Conservation (phyloP, 1,140 invertebrate genomes). For the Scaptomyza hsui region DNA sequence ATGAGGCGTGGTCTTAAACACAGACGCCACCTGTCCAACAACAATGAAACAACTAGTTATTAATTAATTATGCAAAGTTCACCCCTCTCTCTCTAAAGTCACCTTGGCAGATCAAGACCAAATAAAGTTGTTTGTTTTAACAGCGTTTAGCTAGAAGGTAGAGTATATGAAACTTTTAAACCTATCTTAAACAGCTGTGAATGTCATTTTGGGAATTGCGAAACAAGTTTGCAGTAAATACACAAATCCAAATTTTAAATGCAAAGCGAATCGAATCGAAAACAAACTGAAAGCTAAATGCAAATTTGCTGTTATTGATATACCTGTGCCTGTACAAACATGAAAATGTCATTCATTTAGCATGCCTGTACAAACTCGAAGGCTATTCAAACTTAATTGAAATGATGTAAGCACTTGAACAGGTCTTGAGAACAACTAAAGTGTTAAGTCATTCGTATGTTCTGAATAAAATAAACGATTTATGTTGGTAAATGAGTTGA, state of each 20-base stretch:
- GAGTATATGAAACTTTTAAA: conserved; percentile 5
- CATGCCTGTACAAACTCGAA: conserved; percentile 23
- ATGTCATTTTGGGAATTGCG: conserved; percentile 40
- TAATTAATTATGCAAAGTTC: conserved; percentile 53
- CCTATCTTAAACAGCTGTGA: conserved; percentile 12
- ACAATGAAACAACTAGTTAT: conserved; percentile 45
- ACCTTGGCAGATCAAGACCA: conserved; percentile 32
- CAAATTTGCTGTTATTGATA: conserved; percentile 38
- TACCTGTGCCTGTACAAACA: conserved; percentile 6
- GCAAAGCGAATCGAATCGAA: conserved; percentile 22
- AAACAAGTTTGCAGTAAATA: conserved; percentile 48
- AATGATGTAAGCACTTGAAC: conserved; percentile 37
- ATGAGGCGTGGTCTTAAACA: conserved; percentile 21
- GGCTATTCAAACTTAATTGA: conserved; percentile 26
- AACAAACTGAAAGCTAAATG: conserved; percentile 28
- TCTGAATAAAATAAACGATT: no score
- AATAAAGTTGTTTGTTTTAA: conserved; percentile 46
- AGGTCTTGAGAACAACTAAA: conserved; percentile 2
- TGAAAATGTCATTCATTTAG: conserved; percentile 39
- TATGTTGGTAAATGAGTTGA: not conserved
- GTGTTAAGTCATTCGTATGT: no score
- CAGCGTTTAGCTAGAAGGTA: conserved; percentile 14
- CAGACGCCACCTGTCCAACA: conserved; percentile 42
- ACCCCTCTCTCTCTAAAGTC: conserved; percentile 12
- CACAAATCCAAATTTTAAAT: conserved; percentile 8